Evolutionary conservation across 2,797 vertebrate genomes (phyloP).

Genomic region (Natrix natrix): DNA sequence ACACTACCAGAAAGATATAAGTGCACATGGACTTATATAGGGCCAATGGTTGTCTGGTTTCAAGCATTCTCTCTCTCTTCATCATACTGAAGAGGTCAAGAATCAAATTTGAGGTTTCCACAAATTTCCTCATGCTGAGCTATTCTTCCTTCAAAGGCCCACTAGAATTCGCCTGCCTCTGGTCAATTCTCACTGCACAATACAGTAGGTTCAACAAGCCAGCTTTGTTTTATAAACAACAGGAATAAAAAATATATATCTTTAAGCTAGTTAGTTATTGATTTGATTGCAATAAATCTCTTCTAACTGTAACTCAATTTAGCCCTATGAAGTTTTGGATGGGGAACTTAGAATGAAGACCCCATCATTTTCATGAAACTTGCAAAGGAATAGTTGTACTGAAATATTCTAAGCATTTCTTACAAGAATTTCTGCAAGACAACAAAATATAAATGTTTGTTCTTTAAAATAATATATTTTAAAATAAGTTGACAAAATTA

Average conservation of each 20-base stretch:
- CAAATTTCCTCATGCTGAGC: neutral
- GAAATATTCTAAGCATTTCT: conserved; percentile 11
- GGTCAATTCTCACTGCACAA: neutral
- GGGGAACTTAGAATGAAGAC: neutral
- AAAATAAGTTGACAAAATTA: conserved; percentile 52
- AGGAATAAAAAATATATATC: neutral
- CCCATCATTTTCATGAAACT: neutral
- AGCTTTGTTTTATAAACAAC: neutral
- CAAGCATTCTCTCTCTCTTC: neutral
- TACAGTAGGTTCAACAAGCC: neutral
- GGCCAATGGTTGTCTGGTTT: neutral
- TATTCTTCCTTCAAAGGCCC: neutral
- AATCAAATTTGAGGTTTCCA: neutral
- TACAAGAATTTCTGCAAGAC: conserved; percentile 28
- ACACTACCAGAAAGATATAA: neutral
- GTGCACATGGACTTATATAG: neutral
- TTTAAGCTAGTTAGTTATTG: neutral
- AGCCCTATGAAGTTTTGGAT: neutral
- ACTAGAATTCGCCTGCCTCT: neutral
- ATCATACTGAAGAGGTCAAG: neutral
- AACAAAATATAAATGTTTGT: conserved; percentile 20
- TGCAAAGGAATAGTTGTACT: neutral
- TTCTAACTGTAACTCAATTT: neutral
- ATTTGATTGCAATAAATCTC: neutral
- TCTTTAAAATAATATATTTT: conserved; percentile 40